Conservation (phyloP, 2,797 vertebrate species). For the Syndactyla subalaris region DNA sequence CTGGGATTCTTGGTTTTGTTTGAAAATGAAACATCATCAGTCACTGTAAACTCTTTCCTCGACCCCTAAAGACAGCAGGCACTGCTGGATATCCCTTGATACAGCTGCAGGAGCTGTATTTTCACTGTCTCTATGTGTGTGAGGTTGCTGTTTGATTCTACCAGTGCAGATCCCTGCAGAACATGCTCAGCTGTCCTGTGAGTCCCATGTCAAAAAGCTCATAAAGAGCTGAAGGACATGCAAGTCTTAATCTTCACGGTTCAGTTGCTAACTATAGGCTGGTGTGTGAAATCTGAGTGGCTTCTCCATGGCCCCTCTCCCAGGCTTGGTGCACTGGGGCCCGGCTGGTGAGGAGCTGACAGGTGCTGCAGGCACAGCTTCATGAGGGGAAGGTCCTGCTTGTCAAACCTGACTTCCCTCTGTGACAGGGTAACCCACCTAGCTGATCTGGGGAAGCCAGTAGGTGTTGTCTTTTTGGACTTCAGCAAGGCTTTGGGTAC, state of each 20-base stretch:
- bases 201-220: not conserved
- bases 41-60: not conserved
- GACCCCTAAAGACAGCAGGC: not conserved
- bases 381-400: not conserved
- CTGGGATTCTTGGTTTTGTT: not conserved
- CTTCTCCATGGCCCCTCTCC: not conserved
- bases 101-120: not conserved
- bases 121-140: not conserved
- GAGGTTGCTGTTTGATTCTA: accelerated
- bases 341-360: not conserved
- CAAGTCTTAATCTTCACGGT: not conserved
- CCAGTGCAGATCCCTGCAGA: not conserved
- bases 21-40: not conserved
- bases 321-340: not conserved
- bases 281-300: not conserved
- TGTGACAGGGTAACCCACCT: not conserved
- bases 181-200: not conserved
- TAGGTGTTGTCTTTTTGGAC: not conserved
- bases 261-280: conserved; percentile 28
- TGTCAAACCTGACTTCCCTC: not conserved
- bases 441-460: not conserved
- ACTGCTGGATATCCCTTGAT: accelerated
- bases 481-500: not conserved
- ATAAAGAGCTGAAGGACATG: not conserved
- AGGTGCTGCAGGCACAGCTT: not conserved